phyloP scores from a whole-genome alignment of 2,113 vertebrate species.

The Fukomys damarensis region DNA sequence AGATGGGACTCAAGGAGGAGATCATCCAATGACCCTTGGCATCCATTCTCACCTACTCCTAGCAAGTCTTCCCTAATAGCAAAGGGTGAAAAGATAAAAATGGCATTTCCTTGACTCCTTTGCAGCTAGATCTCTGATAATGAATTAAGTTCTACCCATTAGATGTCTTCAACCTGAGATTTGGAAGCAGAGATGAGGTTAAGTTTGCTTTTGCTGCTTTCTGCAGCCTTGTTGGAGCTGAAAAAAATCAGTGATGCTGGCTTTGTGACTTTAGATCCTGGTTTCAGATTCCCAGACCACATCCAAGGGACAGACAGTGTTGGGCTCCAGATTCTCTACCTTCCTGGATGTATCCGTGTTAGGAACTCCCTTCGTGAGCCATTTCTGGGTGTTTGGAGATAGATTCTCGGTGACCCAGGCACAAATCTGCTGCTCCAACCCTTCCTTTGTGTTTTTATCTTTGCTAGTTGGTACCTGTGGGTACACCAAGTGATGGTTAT shows the following conservation, averaged over 20 bases:
- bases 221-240: background rate
- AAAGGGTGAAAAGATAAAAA: background rate
- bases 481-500: background rate
- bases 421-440: background rate
- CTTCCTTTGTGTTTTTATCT: background rate
- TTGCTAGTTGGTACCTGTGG: background rate
- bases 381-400: background rate
- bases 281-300: background rate
- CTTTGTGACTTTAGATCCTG: background rate
- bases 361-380: too few species aligned
- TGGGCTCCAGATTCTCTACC: background rate
- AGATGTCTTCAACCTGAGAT: background rate
- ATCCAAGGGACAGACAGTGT: too few species aligned
- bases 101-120: background rate
- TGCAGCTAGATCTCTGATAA: slow-evolving; percentile 46
- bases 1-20: background rate
- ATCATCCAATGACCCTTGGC: background rate
- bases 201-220: background rate
- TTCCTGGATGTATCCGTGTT: background rate
- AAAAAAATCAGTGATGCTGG: background rate
- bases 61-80: too few species aligned
- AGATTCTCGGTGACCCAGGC: background rate
- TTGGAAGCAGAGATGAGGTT: background rate
- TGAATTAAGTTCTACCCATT: background rate
- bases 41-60: background rate